phyloP scores from a whole-genome alignment of 2,797 vertebrate genomes.

The Scolopax bukidnonensis region DNA sequence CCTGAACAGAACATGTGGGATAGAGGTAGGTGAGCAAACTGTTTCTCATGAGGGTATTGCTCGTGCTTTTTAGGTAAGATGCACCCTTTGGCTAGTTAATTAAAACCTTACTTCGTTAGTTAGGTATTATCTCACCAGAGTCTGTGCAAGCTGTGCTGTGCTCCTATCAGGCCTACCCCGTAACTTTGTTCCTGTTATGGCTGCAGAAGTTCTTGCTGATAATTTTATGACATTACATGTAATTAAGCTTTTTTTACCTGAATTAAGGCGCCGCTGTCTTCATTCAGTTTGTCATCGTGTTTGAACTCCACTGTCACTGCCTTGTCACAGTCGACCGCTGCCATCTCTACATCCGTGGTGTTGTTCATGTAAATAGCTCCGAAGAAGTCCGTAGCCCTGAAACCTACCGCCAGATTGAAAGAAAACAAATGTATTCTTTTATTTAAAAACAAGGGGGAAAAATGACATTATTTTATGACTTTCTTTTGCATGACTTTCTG shows the following conservation, averaged over 20 bases:
- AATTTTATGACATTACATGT: background rate
- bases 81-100: background rate
- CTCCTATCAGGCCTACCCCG: background rate
- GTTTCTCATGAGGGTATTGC: no score
- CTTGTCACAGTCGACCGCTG: conserved; percentile 92
- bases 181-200: background rate
- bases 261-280: conserved; percentile 90
- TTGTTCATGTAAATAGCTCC: conserved; percentile 95
- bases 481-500: background rate
- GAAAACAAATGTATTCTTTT: background rate
- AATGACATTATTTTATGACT: background rate
- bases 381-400: conserved; percentile 95
- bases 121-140: background rate
- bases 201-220: background rate
- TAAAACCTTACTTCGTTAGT: background rate
- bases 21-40: background rate
- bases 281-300: conserved; percentile 91
- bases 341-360: conserved; percentile 95
- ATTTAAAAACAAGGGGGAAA: background rate
- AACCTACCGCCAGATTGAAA: conserved; percentile 78
- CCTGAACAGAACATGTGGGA: background rate
- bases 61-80: background rate
- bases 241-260: conserved; percentile 80
- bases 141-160: background rate
- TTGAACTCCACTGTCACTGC: conserved; percentile 95